Evolutionary conservation across 2,113 vertebrate species (phyloP), one percentile per base, ranked within the genome.

Genomic region (Prionailurus viverrinus): DNA sequence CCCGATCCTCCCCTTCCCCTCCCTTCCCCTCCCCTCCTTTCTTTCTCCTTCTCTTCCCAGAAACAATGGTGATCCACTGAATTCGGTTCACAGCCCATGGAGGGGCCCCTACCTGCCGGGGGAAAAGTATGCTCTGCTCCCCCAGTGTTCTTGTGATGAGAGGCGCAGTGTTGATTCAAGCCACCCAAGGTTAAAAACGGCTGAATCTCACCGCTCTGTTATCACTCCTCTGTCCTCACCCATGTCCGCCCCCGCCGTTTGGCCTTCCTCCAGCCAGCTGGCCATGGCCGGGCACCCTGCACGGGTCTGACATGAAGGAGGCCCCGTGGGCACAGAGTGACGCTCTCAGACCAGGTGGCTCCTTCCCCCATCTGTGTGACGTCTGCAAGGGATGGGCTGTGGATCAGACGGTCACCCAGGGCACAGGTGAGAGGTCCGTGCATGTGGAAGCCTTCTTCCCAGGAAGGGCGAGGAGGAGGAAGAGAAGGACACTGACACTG

Each of bases 241-340:
- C 55, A 2, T 2, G 7, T 7, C 87, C 0, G 15, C 1, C 39
- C 39, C 12, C 7, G 8, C 13, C 3, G 0, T 0, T 25, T 1
- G 9, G 41, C 39, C 71, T n/a, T 61, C 39, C 39, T 12, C 36
- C 19, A 4, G 39, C 29, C 13, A 7, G 71, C 87, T n/a, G 87
- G 29, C 31, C 36, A 9, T 4, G 12, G 69, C 25, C 25, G 15
- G 39, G 11, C 1, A 12, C 39, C 68, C 0, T 21, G 10, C n/a
- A 13, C 1, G 11, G 25, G 19, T 12, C 36, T n/a, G 39, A 16
- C 3, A 3, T 7, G 39, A 14, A 61, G 55, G 55, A 48, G 39
- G 16, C 53, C 83, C 41, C 1, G 19, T 41, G 87, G 71, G 29
- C 55, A 16, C 71, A 10, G 19, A 63, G 12, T 33, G 29, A 15